These are phyloP conservation scores for Lagocephalus sceleratus DNA, from an alignment of 2,797 vertebrate genomes.

Conservation along the genomic window DNA sequence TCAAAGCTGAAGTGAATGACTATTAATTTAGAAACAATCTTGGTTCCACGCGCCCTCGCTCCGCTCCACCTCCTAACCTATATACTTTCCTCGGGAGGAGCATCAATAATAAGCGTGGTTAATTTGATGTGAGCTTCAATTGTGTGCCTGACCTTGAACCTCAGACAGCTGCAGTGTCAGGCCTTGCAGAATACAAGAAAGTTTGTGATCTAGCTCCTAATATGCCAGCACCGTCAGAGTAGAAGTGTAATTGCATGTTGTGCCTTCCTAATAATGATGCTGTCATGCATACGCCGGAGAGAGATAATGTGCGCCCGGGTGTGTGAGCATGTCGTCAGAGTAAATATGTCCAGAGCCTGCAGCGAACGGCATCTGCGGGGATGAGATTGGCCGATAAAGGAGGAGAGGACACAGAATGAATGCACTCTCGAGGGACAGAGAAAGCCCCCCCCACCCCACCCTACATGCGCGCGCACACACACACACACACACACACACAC, in stretches of 20 bases:
- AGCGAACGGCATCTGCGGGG: slow-evolving; percentile 32
- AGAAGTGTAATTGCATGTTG: not conserved
- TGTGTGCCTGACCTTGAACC: not conserved
- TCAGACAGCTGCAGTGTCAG: not conserved
- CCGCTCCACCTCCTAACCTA: not conserved
- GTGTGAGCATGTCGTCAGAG: slow-evolving; percentile 9
- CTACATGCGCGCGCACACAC: too few species aligned
- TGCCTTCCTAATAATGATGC: slow-evolving; percentile 1
- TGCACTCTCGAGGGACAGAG: slow-evolving; percentile 25
- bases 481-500: too few species aligned
- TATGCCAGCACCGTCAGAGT: not conserved
- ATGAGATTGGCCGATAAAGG: slow-evolving; percentile 40
- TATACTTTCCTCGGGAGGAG: not conserved
- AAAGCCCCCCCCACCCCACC: not conserved
- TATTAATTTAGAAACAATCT: not conserved
- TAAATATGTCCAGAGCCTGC: slow-evolving; percentile 30
- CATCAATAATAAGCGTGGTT: not conserved
- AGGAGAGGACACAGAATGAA: slow-evolving; percentile 29
- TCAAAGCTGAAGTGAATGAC: not conserved
- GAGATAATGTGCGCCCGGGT: not conserved
- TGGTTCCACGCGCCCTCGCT: not conserved
- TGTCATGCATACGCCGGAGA: not conserved
- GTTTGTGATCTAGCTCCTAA: not conserved
- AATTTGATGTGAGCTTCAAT: not conserved
- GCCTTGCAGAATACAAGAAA: not conserved